phyloP scores from a whole-genome alignment of 2,888 invertebrate species.

The Odontocolon sp. region DNA sequence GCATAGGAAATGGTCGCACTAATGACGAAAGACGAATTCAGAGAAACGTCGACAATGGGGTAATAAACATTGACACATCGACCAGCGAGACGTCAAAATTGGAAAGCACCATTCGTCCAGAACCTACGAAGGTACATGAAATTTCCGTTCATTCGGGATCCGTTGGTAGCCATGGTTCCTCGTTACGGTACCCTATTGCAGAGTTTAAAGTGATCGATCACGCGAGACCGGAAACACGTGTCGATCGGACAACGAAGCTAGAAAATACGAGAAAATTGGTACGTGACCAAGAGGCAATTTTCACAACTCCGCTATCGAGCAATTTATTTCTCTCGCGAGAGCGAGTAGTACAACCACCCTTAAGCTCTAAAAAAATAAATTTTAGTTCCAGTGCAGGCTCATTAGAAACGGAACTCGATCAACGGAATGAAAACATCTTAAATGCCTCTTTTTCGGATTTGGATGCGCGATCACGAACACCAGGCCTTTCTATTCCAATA shows the following conservation, averaged over 20 bases:
- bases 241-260: background rate
- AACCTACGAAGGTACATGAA: constrained; percentile 6
- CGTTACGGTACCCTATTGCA: constrained; percentile 11
- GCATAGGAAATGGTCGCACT: background rate
- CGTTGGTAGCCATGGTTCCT: background rate
- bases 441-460: background rate
- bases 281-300: constrained; percentile 30
- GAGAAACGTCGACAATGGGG: background rate
- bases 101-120: background rate
- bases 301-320: background rate
- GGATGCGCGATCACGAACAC: background rate
- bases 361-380: constrained; percentile 14
- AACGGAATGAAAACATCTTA: background rate
- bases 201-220: constrained; percentile 11
- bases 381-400: background rate
- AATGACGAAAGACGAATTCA: background rate
- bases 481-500: background rate
- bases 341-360: background rate
- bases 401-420: background rate
- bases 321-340: constrained; percentile 21
- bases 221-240: background rate
- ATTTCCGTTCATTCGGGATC: constrained; percentile 1
- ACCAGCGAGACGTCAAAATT: background rate
- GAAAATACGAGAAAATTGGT: constrained; percentile 9
- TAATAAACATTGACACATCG: constrained; percentile 1